Conservation (phyloP, 2,888 invertebrate genomes). For the Melinaea menophilus region DNA sequence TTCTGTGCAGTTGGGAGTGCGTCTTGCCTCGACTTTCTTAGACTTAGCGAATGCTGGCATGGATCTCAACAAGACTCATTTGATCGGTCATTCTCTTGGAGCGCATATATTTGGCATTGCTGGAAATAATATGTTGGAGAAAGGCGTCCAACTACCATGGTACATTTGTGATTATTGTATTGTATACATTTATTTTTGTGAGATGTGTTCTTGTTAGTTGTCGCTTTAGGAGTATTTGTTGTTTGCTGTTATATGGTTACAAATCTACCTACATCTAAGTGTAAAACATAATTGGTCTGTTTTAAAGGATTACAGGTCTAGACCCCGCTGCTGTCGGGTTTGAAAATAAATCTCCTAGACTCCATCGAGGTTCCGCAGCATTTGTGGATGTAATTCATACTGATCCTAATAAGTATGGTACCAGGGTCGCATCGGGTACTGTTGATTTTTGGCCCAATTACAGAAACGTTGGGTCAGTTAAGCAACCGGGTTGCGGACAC, state of each 20-base stretch:
- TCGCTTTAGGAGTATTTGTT: no score
- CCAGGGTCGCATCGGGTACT: conserved; percentile 45
- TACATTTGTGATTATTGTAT: conserved; percentile 34
- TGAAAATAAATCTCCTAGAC: conserved; percentile 46
- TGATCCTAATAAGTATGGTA: conserved; percentile 62
- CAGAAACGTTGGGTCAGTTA: conserved; percentile 42
- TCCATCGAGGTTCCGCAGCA: conserved; percentile 51
- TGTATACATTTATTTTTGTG: no score
- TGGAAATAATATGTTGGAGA: conserved; percentile 50
- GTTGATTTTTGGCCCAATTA: conserved; percentile 71
- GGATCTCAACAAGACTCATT: conserved; percentile 55
- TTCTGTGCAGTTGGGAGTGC: conserved; percentile 47
- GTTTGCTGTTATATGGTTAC: not conserved
- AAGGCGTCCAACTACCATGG: conserved; percentile 53
- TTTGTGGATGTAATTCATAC: conserved; percentile 58
- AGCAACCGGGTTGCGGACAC: conserved; percentile 58
- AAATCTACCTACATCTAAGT: not conserved
- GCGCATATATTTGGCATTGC: conserved; percentile 64
- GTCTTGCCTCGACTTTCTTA: conserved; percentile 50
- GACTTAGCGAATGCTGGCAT: conserved; percentile 51
- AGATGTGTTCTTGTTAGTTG: no score
- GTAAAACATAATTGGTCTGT: not conserved
- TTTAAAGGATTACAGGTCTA: conserved; percentile 59
- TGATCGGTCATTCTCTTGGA: conserved; percentile 67
- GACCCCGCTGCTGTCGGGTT: conserved; percentile 60